These are phyloP conservation scores for Scophthalmus maximus DNA, from an alignment of 2,113 vertebrate genomes.

Conservation along the genomic window DNA sequence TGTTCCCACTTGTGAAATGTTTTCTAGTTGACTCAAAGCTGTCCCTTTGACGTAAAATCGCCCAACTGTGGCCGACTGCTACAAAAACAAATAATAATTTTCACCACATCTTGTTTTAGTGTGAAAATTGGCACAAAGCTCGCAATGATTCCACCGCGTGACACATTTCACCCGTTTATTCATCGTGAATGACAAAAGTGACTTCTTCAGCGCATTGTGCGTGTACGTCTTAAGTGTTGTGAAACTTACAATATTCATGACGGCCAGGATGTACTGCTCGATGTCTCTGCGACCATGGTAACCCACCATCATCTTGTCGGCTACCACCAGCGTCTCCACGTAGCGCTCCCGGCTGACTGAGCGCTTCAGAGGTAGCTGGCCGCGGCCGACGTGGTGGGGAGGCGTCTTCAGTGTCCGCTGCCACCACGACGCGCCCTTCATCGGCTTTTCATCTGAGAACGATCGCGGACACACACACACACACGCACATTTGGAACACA, in stretches of 20 bases:
- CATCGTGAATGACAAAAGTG: neutral
- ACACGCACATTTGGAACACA: neutral
- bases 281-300: conserved; percentile 97
- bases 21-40: neutral
- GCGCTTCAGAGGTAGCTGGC: conserved; percentile 93
- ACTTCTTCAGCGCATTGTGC: neutral
- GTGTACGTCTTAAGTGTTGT: conserved; percentile 69
- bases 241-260: conserved; percentile 99
- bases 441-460: conserved; percentile 90
- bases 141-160: neutral
- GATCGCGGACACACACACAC: neutral
- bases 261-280: conserved; percentile 97
- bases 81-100: conserved; percentile 17
- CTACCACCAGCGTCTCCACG: conserved; percentile 97
- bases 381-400: conserved; percentile 89
- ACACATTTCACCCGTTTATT: neutral
- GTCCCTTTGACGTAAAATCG: neutral
- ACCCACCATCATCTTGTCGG: conserved; percentile 99
- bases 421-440: conserved; percentile 93
- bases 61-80: neutral
- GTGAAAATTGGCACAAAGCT: neutral
- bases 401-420: conserved; percentile 90
- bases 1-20: neutral
- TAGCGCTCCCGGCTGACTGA: conserved; percentile 95
- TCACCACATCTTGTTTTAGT: neutral